phyloP scores from a whole-genome alignment of 2,113 vertebrate species.

The Pygoscelis adeliae region DNA sequence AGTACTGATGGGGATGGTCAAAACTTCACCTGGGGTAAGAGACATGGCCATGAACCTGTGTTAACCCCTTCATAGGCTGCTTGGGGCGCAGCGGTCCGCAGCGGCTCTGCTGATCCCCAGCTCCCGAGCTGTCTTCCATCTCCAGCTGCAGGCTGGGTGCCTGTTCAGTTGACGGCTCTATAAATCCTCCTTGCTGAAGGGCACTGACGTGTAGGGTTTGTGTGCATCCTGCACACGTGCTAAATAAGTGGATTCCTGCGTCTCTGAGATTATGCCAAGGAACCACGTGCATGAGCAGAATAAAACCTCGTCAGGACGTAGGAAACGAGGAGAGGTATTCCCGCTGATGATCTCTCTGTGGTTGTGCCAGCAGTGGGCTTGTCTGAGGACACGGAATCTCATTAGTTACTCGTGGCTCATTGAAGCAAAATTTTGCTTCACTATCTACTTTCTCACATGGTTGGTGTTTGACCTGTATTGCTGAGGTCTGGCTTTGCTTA shows the following conservation, averaged over 20 bases:
- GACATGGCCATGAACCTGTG: fast-evolving
- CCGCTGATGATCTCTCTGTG: neutral
- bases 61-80: neutral
- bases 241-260: neutral
- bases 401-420: neutral
- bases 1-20: neutral
- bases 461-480: neutral
- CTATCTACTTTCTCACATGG: neutral
- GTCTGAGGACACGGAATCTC: neutral
- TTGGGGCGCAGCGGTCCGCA: fast-evolving
- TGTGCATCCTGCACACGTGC: neutral
- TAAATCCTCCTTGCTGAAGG: neutral
- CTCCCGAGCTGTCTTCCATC: neutral
- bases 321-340: neutral
- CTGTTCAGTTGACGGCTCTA: neutral
- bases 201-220: neutral
- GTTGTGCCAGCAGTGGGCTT: neutral
- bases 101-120: fast-evolving
- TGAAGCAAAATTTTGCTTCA: neutral
- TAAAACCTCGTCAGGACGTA: fast-evolving
- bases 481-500: neutral
- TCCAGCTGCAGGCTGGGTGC: neutral
- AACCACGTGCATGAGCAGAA: neutral
- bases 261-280: neutral
- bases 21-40: neutral